Evolutionary conservation across 2,888 invertebrate genomes (phyloP), one percentile per base, ranked within the genome.

Genomic region (Lottia gigantea): DNA sequence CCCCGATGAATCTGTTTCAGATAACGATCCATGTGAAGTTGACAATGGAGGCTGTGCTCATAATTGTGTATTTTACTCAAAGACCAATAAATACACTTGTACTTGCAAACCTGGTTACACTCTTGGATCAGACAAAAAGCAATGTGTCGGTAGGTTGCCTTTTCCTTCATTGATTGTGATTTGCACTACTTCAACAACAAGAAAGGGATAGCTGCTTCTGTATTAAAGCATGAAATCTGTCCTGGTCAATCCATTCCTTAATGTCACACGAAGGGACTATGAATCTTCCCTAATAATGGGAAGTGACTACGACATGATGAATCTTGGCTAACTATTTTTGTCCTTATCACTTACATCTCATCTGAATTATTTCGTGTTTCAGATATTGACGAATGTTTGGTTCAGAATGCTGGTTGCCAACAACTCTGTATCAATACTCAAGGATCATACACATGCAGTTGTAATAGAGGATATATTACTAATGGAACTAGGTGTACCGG

Each of bases 31-130:
- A 2, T 82, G 82, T 66, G 69, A 76, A 46, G 63, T 68, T 12
- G 70, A 75, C 65, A 81, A 82, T 73, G 84, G 82, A 6, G 82
- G 81, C 0, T 84, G 84, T 72, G 74, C 76, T n/a, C 82, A 83
- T 55, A 68, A 76, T 15, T 84, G 84, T 74, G 73, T 76, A 0
- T 74, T 77, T 15, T 68, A 68, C 6, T 26, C 31, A 0, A 70
- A 71, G 1, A 64, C 62, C 14, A 71, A 73, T 1, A 64, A 74
- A n/a, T 79, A 75, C 46, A 64, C 74, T 8, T 84, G 83, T 72
- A 73, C 75, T 0, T 84, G 83, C 69, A 62, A 66, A n/a, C 26
- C 64, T 8, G 83, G 83, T 0, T 83, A 74, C 70, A 66, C 73
- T 14, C 71, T 78, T n/a, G 75, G 71, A 8, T 55, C 67, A 8